phyloP scores from a whole-genome alignment of 92 coral and sea anemone species.

The Zoanthus sansibaricus region DNA sequence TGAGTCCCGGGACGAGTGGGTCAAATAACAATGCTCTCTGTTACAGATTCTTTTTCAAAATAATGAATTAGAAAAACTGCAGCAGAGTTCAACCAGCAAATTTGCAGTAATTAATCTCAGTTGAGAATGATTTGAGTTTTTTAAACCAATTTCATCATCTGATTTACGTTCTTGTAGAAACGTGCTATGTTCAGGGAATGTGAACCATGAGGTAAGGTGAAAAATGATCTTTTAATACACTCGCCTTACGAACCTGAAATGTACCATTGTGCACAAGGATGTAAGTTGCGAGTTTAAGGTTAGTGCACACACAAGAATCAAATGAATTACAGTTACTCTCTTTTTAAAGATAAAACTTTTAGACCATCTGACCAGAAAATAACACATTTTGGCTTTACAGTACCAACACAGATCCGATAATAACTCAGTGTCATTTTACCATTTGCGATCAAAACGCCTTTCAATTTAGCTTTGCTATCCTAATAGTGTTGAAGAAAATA shows the following conservation, averaged over 20 bases:
- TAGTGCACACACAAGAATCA: neutral
- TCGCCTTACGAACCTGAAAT: neutral
- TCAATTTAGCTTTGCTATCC: neutral
- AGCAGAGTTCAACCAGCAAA: neutral
- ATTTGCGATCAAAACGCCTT: conserved; percentile 20
- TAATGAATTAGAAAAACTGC: neutral
- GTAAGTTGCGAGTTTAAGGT: neutral
- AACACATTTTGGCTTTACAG: neutral
- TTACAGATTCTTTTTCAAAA: neutral
- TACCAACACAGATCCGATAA: conserved; percentile 1
- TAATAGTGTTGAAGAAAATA: neutral
- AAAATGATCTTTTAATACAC: conserved; percentile 28
- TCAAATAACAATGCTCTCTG: neutral
- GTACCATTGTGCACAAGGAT: conserved; percentile 25
- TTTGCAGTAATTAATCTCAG: neutral
- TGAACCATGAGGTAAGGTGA: conserved; percentile 30
- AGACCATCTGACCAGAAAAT: neutral
- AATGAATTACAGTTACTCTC: neutral
- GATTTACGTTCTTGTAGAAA: neutral
- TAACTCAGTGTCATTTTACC: conserved; percentile 8
- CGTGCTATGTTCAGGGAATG: conserved; percentile 19
- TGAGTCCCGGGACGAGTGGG: conserved; percentile 31
- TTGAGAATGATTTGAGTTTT: neutral
- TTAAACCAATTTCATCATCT: neutral
- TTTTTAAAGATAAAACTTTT: neutral